Percentiles rank a stretch among this genome's conserved stretches.
phyloP scores from a whole-genome alignment of 2,797 vertebrate species.

The Hapalemur alaotrensis region DNA sequence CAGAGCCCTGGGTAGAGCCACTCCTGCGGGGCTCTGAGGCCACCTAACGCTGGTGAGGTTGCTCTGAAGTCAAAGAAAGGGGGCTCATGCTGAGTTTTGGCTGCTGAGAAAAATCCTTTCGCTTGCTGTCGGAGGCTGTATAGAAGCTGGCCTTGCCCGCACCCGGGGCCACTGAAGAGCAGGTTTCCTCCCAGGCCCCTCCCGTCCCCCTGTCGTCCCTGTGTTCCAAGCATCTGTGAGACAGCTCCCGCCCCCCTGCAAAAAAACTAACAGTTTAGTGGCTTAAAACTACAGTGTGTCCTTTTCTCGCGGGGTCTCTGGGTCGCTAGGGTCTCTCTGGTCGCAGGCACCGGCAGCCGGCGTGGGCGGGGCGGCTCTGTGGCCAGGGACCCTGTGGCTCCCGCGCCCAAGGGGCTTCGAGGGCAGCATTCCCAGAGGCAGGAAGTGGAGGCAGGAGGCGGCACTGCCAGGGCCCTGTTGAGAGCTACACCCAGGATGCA shows the following conservation, averaged over 20 bases:
- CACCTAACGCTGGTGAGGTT: slow-evolving; percentile 41
- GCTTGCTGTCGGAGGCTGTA: slow-evolving; percentile 6
- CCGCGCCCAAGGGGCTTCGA: background rate
- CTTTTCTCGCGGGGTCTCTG: background rate
- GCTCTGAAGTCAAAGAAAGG: slow-evolving; percentile 43
- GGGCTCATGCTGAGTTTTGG: slow-evolving; percentile 32
- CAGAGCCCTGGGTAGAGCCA: background rate
- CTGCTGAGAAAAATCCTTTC: background rate
- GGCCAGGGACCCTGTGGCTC: background rate
- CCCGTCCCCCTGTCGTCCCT: background rate
- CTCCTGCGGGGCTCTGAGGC: background rate
- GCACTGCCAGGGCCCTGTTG: background rate
- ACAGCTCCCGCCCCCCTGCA: no score
- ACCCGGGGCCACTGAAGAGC: background rate
- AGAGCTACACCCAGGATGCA: background rate
- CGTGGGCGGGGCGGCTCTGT: no score
- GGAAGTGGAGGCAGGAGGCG: background rate
- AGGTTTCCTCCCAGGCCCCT: background rate
- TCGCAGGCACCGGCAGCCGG: no score
- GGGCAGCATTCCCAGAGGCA: background rate
- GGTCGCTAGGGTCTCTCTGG: no score
- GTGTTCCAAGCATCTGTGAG: background rate
- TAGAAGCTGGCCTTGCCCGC: background rate
- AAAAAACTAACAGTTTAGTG: background rate
- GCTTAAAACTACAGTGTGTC: background rate